phyloP scores from a whole-genome alignment of 2,888 invertebrate species.

The Cartodere bifasciata region DNA sequence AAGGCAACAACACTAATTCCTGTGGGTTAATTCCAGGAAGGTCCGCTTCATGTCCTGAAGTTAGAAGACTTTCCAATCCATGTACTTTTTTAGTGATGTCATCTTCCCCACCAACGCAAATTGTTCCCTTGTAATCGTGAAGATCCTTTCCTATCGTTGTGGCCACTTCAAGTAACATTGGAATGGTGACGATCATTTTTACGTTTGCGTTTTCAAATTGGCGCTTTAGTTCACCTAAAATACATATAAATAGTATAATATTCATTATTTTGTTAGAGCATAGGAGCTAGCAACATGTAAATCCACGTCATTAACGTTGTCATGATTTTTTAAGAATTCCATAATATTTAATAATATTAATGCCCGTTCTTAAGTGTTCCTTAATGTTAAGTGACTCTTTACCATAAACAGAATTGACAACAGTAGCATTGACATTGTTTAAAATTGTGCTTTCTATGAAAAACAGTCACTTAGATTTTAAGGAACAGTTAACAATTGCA shows the following conservation, averaged over 20 bases:
- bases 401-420: no score
- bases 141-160: constrained; percentile 41
- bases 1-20: constrained; percentile 45
- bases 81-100: constrained; percentile 34
- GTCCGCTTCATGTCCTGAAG: constrained; percentile 29
- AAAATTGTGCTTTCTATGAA: no score
- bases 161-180: constrained; percentile 47
- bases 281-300: no score
- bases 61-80: constrained; percentile 32
- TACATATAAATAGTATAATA: constrained; percentile 10
- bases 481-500: no score
- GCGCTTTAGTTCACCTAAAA: constrained; percentile 47
- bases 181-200: constrained; percentile 50
- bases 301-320: no score
- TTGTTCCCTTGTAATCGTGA: constrained; percentile 46
- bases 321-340: no score
- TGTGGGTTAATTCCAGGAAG: constrained; percentile 38
- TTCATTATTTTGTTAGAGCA: no score
- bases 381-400: no score
- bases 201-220: constrained; percentile 52
- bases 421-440: no score
- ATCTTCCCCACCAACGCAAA: constrained; percentile 50
- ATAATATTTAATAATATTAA: no score
- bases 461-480: no score
- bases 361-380: no score